phyloP scores from a whole-genome alignment of 1,140 invertebrate species.

The Drosophila ercepeae region DNA sequence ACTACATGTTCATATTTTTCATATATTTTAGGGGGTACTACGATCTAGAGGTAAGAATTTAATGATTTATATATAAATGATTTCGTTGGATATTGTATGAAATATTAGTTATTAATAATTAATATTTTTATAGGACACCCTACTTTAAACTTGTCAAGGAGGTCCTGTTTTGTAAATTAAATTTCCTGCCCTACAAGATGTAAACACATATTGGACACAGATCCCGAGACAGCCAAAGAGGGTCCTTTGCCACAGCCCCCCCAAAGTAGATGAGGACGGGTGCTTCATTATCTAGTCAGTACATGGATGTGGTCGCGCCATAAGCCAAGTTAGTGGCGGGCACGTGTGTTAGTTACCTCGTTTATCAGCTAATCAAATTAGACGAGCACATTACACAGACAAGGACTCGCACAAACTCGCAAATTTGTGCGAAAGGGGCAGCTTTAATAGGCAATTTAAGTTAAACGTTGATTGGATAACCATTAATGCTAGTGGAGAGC shows the following conservation, averaged over 20 bases:
- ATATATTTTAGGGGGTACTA: no score
- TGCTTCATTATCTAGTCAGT: constrained; percentile 29
- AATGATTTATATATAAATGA: no score
- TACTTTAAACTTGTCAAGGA: not conserved
- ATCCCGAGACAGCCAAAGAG: not conserved
- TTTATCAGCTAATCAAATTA: constrained; percentile 66
- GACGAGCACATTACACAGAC: constrained; percentile 43
- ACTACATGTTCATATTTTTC: no score
- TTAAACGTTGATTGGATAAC: constrained; percentile 71
- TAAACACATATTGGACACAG: constrained; percentile 4
- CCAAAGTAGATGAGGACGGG: constrained; percentile 9
- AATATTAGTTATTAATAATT: no score
- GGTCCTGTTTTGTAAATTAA: not conserved
- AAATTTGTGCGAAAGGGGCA: not conserved
- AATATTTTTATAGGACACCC: not conserved
- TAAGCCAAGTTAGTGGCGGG: not conserved
- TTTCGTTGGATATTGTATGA: no score
- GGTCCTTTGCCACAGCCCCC: not conserved
- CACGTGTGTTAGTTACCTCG: constrained; percentile 18
- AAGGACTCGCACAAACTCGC: constrained; percentile 20
- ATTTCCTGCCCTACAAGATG: not conserved
- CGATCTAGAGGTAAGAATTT: no score
- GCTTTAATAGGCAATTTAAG: constrained; percentile 67
- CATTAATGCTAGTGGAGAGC: constrained; percentile 57
- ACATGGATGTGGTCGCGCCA: constrained; percentile 8